Evolutionary conservation across 2,113 vertebrate species (phyloP).

Genomic region (Clinocottus analis): DNA sequence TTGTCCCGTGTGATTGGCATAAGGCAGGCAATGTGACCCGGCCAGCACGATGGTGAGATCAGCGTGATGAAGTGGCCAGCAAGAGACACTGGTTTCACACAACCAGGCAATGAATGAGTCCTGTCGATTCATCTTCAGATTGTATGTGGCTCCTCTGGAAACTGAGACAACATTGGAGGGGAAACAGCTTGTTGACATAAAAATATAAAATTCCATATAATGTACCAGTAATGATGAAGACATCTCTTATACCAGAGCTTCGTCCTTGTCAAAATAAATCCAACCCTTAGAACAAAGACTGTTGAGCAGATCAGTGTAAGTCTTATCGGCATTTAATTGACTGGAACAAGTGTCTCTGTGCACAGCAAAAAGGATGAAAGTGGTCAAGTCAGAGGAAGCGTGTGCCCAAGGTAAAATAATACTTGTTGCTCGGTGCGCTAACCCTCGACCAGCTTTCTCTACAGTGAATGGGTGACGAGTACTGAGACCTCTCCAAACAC

Average conservation of each 20-base stretch:
- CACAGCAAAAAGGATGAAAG: not conserved
- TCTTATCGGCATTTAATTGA: not conserved
- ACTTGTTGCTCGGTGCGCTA: too few species aligned
- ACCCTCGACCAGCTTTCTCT: slow-evolving; percentile 11
- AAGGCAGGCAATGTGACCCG: slow-evolving; percentile 67
- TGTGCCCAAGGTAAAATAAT: too few species aligned
- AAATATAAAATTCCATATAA: not conserved
- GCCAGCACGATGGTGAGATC: slow-evolving; percentile 72
- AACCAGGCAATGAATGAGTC: slow-evolving; percentile 36
- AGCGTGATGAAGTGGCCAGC: slow-evolving; percentile 65
- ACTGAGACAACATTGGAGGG: not conserved
- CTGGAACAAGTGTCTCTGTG: not conserved
- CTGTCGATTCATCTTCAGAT: slow-evolving; percentile 32
- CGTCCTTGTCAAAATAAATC: slow-evolving; percentile 24
- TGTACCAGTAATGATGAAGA: not conserved
- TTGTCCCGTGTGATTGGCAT: slow-evolving; percentile 64
- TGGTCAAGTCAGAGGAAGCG: too few species aligned
- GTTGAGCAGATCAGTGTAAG: slow-evolving; percentile 11
- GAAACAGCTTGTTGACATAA: not conserved
- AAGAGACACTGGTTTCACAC: slow-evolving; percentile 62
- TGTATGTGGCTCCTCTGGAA: slow-evolving; percentile 19
- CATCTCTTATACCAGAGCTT: not conserved
- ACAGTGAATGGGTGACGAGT: not conserved
- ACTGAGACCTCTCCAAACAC: too few species aligned
- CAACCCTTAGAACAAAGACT: slow-evolving; percentile 33